phyloP scores from a whole-genome alignment of 2,797 vertebrate genomes.

The Molossus alvarezi region DNA sequence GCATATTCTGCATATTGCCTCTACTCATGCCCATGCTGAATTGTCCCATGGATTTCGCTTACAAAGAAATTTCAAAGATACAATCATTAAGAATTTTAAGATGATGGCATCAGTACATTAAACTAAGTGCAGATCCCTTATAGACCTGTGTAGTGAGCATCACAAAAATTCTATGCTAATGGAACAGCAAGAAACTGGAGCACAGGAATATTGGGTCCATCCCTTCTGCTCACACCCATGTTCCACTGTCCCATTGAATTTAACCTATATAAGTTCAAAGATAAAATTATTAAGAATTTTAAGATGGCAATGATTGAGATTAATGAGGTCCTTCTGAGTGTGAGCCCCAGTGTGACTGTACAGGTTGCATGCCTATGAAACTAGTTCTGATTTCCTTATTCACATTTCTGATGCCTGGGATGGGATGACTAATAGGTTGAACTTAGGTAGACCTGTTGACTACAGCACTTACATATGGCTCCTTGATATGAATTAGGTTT shows the following conservation, averaged over 20 bases:
- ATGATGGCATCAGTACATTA: background rate
- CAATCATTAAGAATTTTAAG: constrained; percentile 43
- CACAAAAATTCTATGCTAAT: background rate
- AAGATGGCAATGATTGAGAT: background rate
- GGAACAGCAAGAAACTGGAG: background rate
- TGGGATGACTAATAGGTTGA: constrained; percentile 44
- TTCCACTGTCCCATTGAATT: background rate
- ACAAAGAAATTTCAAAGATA: constrained; percentile 26
- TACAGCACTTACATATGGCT: background rate
- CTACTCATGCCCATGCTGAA: background rate
- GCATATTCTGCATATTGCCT: background rate
- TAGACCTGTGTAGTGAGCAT: background rate
- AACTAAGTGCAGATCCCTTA: background rate
- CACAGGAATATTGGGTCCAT: background rate
- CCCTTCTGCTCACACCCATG: background rate
- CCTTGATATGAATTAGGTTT: background rate
- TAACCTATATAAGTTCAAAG: constrained; percentile 37
- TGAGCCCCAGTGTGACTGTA: background rate
- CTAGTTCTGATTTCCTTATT: background rate
- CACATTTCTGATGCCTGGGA: background rate
- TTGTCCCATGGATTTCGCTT: background rate
- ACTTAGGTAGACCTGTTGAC: background rate
- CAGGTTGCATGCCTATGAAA: background rate
- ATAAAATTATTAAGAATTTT: constrained; percentile 33
- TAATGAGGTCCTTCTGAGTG: background rate